Conservation (phyloP, 2,113 vertebrate genomes). For the Glaucomys volans region DNA sequence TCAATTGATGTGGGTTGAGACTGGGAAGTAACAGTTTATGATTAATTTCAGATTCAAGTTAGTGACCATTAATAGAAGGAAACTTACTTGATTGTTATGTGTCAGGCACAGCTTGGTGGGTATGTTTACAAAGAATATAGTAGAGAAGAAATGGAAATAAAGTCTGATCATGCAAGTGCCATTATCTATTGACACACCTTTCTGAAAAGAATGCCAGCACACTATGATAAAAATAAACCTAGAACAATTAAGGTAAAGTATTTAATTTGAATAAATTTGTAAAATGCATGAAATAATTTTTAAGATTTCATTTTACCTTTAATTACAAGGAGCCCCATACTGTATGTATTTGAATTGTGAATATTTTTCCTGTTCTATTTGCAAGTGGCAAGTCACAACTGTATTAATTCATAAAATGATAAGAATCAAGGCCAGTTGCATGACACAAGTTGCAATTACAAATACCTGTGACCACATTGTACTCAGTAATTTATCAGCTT, state of each 20-base stretch:
- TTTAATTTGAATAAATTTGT: conserved; percentile 2
- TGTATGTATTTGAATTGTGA: conserved; percentile 35
- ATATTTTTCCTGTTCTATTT: conserved; percentile 8
- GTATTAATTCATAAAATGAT: not conserved
- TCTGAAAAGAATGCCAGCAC: not conserved
- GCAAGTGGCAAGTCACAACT: not conserved
- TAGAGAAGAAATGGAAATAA: conserved; percentile 28
- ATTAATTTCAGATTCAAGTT: conserved; percentile 52
- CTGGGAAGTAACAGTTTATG: conserved; percentile 8
- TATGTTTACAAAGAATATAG: conserved; percentile 33
- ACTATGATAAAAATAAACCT: not conserved
- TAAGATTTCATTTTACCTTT: conserved; percentile 3
- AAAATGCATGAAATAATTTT: not conserved
- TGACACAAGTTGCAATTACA: conserved; percentile 42
- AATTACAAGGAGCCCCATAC: not conserved
- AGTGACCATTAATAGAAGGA: conserved; percentile 42
- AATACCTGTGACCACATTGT: not conserved
- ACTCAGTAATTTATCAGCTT: not conserved
- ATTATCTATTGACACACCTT: not conserved
- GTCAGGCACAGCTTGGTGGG: not conserved
- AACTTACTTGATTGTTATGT: not conserved
- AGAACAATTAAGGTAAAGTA: not conserved
- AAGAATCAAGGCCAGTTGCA: not conserved
- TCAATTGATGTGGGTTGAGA: not conserved
- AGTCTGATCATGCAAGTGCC: not conserved